Evolutionary conservation across 2,888 invertebrate genomes (phyloP), one percentile per base, ranked within the genome.

Genomic region (Teleogryllus oceanicus): DNA sequence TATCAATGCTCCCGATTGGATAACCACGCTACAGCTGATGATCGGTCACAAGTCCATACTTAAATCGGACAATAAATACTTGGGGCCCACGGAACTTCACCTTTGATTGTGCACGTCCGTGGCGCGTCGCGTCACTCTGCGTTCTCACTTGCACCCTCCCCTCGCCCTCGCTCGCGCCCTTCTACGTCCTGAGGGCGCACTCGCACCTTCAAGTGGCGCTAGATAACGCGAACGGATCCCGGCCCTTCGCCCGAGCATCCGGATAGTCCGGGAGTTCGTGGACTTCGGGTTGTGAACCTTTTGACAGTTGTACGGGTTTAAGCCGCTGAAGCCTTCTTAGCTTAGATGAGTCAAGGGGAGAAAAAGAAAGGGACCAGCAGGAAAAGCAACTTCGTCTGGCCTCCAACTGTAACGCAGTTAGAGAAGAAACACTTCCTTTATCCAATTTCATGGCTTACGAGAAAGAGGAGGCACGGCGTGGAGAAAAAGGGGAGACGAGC

Each of bases 261-360:
- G 62, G 62, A 62, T 62, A 62, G 62, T 62, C 62, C 96, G 94
- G 94, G 88, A 87, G 88, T 85, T 49, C 50, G 49, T n/a, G n/a
- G 79, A 16, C 50, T 79, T 75, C n/a, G 21, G 75, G 37, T 79
- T 62, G 62, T 62, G 62, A 78, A 80, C 80, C 62, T 81, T 79
- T 80, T 81, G 78, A 78, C 80, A 62, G 80, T 81, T 81, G 80
- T 81, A 81, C 74, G 81, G 81, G 79, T 81, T 81, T 81, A 81
- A 80, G 79, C 79, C 81, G 21, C 2, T 74, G 51, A 79, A 80
- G 80, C 78, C 81, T 75, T 51, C 80, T 80, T 80, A 80, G 75
- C 81, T 80, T 75, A 49, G 76, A 77, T 62, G 62, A 62, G 62
- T 62, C 62, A 62, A 62, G 62, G 62, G 62, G 62, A 62, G n/a